Evolutionary conservation across 2,888 invertebrate species (phyloP).

Genomic region (Euplexia lucipara): DNA sequence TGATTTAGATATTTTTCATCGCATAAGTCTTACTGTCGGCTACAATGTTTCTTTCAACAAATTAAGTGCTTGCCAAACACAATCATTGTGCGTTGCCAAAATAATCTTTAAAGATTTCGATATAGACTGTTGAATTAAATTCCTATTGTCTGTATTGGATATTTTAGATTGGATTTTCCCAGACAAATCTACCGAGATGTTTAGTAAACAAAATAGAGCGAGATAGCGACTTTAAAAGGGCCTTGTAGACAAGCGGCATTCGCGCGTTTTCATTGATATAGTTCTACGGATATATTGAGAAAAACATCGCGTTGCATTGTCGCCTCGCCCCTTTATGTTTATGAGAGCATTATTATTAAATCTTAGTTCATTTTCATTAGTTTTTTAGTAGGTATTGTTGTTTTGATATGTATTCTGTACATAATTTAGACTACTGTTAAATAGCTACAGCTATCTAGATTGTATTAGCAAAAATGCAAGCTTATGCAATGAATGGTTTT

Average conservation of each 20-base stretch:
- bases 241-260: no score
- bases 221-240: no score
- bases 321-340: no score
- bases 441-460: neutral
- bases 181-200: neutral
- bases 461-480: neutral
- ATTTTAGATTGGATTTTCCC: neutral
- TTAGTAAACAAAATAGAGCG: neutral
- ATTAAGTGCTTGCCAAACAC: constrained; percentile 50
- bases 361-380: no score
- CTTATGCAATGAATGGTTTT: neutral
- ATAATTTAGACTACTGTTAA: no score
- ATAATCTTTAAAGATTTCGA: constrained; percentile 45
- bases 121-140: constrained; percentile 25
- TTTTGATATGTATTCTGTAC: no score
- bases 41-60: constrained; percentile 53
- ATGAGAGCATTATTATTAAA: no score
- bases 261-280: no score
- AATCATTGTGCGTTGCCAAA: constrained; percentile 52
- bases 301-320: no score
- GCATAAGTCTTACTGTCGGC: constrained; percentile 2
- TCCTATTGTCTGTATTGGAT: constrained; percentile 12
- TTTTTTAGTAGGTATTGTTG: no score
- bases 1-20: constrained; percentile 48
- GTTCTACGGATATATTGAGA: no score